Percentiles rank a stretch among this genome's conserved stretches.
Evolutionary conservation across 2,797 vertebrate genomes (phyloP).

Genomic region (Picus viridis): DNA sequence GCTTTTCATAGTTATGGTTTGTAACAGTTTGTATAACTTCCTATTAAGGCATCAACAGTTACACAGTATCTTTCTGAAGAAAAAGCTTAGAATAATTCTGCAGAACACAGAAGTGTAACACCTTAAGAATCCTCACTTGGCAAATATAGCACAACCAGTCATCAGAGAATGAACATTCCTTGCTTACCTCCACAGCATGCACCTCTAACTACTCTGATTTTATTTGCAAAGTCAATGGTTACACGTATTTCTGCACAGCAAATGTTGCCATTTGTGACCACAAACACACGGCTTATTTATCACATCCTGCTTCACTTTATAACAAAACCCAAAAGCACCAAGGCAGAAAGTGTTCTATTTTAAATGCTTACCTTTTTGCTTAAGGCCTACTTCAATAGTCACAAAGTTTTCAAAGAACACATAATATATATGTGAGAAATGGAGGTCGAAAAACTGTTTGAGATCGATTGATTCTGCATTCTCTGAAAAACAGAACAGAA

Average conservation of each 20-base stretch:
- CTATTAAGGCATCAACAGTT: neutral
- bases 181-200: neutral
- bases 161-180: neutral
- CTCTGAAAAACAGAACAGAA: constrained; percentile 83
- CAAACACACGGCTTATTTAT: neutral
- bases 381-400: constrained; percentile 96
- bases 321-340: neutral
- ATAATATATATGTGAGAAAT: constrained; percentile 99
- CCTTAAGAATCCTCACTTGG: neutral
- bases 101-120: neutral
- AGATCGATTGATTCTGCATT: constrained; percentile 95
- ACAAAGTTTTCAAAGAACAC: constrained; percentile 99
- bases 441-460: constrained; percentile 95
- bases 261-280: neutral
- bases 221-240: neutral
- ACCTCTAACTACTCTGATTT: neutral
- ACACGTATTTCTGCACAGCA: neutral
- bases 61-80: neutral
- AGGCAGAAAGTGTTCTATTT: neutral
- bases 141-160: neutral
- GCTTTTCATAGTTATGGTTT: neutral
- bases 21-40: neutral
- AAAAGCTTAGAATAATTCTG: neutral
- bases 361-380: constrained; percentile 91
- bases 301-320: neutral